A percentile compares a stretch with the other conserved stretches of the same genome.
phyloP scores from a whole-genome alignment of 2,113 vertebrate genomes.

The Clinocottus analis region DNA sequence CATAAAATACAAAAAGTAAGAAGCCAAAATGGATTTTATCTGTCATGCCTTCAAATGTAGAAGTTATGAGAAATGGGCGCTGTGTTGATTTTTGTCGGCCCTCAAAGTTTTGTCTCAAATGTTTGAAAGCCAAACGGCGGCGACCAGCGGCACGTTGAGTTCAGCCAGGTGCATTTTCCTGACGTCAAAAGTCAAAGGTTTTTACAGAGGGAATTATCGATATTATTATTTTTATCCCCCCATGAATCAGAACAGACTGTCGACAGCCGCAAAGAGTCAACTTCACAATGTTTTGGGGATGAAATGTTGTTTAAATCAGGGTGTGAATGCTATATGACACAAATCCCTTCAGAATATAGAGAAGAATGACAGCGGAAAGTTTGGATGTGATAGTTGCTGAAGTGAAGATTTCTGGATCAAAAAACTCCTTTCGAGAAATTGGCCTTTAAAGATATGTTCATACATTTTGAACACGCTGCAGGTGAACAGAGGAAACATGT shows the following conservation, averaged over 20 bases:
- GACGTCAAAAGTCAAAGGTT: neutral
- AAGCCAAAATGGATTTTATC: slow-evolving; percentile 23
- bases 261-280: neutral
- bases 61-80: neutral
- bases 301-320: too few relatives aligned
- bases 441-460: too few relatives aligned
- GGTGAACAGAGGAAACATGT: too few relatives aligned
- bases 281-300: neutral
- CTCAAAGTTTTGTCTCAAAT: neutral
- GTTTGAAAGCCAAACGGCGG: neutral
- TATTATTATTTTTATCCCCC: neutral
- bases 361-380: neutral
- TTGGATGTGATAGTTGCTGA: neutral
- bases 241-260: neutral
- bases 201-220: neutral
- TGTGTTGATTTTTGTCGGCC: neutral
- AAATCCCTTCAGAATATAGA: neutral
- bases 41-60: slow-evolving; percentile 14
- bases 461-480: too few relatives aligned
- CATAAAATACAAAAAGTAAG: slow-evolving; percentile 26
- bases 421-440: too few relatives aligned
- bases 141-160: neutral
- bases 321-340: neutral
- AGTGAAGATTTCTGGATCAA: too few relatives aligned
- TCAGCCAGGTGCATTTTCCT: neutral